Conservation (phyloP, 2,113 vertebrate genomes). For the Prunella himalayana region DNA sequence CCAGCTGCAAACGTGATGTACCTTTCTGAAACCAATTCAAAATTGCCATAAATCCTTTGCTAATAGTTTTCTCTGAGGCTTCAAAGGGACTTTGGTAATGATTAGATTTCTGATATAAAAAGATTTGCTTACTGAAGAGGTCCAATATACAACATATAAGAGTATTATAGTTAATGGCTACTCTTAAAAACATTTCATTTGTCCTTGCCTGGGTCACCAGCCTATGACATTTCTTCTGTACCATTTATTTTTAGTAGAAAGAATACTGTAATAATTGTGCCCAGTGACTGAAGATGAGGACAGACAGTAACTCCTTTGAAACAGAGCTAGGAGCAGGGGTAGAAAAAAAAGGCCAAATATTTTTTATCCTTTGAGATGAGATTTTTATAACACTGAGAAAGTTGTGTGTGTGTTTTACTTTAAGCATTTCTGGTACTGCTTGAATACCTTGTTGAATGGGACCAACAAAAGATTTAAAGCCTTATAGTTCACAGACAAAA, state of each 20-base stretch:
- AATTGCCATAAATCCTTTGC: constrained; percentile 25
- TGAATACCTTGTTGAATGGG: background rate
- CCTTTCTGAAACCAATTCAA: constrained; percentile 29
- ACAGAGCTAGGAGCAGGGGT: background rate
- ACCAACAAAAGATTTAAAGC: background rate
- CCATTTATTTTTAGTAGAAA: background rate
- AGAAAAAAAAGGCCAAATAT: background rate
- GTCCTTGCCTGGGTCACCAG: background rate
- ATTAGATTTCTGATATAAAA: background rate
- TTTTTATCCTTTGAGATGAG: background rate
- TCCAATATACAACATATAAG: background rate
- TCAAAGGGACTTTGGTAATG: constrained; percentile 4
- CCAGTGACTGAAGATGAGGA: background rate
- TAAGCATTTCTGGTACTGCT: background rate
- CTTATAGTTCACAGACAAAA: background rate
- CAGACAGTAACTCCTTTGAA: background rate
- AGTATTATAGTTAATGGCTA: background rate
- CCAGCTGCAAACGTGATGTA: constrained; percentile 42
- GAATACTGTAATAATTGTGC: background rate
- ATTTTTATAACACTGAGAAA: background rate
- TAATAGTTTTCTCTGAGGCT: constrained; percentile 4
- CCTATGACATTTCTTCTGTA: background rate
- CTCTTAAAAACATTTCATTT: background rate
- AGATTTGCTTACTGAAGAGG: background rate
- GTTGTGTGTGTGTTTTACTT: background rate